Evolutionary conservation across 2,888 invertebrate species (phyloP).

Genomic region (Watsonalla cultraria): DNA sequence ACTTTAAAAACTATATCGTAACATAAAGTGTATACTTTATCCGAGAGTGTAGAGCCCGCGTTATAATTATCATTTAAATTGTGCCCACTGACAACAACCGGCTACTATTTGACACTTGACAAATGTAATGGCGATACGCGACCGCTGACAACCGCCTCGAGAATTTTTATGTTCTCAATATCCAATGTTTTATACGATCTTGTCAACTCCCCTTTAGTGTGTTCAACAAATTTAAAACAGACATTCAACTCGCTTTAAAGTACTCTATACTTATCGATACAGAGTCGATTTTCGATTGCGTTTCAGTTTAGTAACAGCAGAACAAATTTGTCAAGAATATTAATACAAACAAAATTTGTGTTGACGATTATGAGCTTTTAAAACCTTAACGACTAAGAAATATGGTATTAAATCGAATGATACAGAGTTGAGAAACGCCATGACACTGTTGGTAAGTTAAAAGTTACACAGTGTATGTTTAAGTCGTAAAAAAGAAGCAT

Average conservation of each 20-base stretch:
- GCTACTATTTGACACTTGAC: conserved; percentile 73
- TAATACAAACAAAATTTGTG: conserved; percentile 38
- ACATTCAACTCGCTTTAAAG: conserved; percentile 7
- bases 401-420: conserved; percentile 25
- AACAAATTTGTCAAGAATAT: conserved; percentile 18
- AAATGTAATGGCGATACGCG: conserved; percentile 73
- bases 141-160: conserved; percentile 62
- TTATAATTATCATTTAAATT: conserved; percentile 77
- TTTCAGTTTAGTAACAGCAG: neutral
- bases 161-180: conserved; percentile 76
- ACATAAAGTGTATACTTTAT: conserved; percentile 29
- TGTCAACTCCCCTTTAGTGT: conserved; percentile 62
- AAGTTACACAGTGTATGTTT: conserved; percentile 58
- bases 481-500: conserved; percentile 65
- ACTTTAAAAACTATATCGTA: conserved; percentile 19
- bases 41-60: conserved; percentile 42
- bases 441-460: conserved; percentile 14
- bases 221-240: conserved; percentile 25
- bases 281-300: conserved; percentile 18
- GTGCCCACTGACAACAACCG: conserved; percentile 47
- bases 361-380: conserved; percentile 26
- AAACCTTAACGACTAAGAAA: conserved; percentile 15
- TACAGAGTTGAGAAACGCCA: conserved; percentile 1
- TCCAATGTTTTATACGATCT: conserved; percentile 71
- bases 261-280: conserved; percentile 6